Base-by-base conservation (phyloP, 2,888 invertebrate species). In the Leucozona laternaria region DNA sequence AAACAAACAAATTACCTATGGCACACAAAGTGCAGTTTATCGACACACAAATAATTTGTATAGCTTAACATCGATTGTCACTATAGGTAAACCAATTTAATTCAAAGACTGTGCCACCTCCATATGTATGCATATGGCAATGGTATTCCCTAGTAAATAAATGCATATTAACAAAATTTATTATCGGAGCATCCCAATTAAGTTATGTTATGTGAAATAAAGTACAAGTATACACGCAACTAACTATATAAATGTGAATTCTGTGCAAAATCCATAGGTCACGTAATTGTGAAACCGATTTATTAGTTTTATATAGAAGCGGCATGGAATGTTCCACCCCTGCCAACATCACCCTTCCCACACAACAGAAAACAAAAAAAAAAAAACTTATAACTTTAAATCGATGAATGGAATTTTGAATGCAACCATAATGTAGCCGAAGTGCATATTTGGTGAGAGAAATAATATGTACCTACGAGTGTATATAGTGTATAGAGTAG, bases 331-430 rank as follows among this genome's bases (percentile, higher is more conserved):
- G 73, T 79, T 55, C 73, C 45, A 8, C 34, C 75, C 45, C 58
- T 25, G 22, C 50, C 25, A 7, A 28, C 7, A 15, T 43, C 2
- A 1, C 17, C 8, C 7, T 28, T 28, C 4, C 10, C 8, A 7
- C 7, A 2, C 3, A 8, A n/a, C n/a, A n/a, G n/a, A n/a, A n/a
- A n/a, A n/a, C 2, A 4, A 48, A 20, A 48, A 11, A 3, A 8
- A 0, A 10, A 17, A 17, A 0, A 22, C 22, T 15, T 53, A 17
- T 22, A 31, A 57, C 2, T 31, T 58, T 37, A 43, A 72, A 57
- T 62, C 55, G 58, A 31, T 76, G 76, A 80, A 85, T 70, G 81
- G 78, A 85, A 85, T 85, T 77, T 68, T 68, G 60, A 77, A 73
- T 68, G 55, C 11, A 40, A n/a, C 80, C 85, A 68, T 77, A 66